Base-by-base conservation (phyloP, 2,797 vertebrate species). In the Catostomus latipinnis region DNA sequence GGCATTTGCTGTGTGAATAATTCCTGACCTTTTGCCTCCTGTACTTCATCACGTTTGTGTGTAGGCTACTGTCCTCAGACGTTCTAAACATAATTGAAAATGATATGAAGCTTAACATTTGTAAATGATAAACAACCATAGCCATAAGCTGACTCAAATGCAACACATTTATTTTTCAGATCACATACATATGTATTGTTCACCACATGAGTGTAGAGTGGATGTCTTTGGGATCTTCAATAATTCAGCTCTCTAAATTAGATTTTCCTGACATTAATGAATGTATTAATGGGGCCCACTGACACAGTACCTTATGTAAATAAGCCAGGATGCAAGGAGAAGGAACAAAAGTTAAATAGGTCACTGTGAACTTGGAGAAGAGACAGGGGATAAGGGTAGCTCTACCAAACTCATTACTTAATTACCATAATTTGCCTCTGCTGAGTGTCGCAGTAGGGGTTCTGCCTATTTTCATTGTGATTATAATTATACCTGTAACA, bases 261-360 rank as follows among this genome's bases (percentile, higher is more conserved):
- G 84, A 87, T 89, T 87, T 88, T 74, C 80, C 78, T 87, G 83
- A 86, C 85, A 84, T 87, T 88, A 88, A 89, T 89, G 87, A 83
- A 87, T 88, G 85, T 86, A 87, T 89, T 89, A 89, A 88, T 89
- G 88, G 87, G 86, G 80, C 80, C 86, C 81, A 86, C 83, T 88
- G 87, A 87, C 85, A 86, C 81, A 85, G 74, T 81, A 86, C 83
- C 83, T 83, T 81, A 87, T 87, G 87, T 76, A 86, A 86, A 88
- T 86, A 80, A 87, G 74, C 71, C 61, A 74, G 82, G 83, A 81
- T 78, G 78, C 78, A 79, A 78, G 69, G 77, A 72, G 68, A 81
- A 70, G 58, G 81, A 85, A 78, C 70, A 53, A 78, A 85, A 82
- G 85, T 87, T 76, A 88, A 89, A 87, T 85, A 82, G 87, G 87